Base-by-base conservation (phyloP, 2,797 vertebrate genomes). In the Naso thynnoides region DNA sequence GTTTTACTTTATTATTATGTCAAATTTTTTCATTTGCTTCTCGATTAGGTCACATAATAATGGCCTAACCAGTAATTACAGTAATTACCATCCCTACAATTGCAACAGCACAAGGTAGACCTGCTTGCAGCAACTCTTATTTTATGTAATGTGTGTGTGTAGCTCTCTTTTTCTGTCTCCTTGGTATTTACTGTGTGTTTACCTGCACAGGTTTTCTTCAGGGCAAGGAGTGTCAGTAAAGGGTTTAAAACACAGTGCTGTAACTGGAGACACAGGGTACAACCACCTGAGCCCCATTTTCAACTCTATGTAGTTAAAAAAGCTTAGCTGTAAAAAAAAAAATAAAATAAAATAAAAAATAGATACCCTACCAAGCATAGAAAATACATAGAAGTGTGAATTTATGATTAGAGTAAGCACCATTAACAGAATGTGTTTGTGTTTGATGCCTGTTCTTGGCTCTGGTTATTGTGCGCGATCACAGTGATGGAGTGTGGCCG, bases 31-130 rank as follows among this genome's bases (percentile, higher is more conserved):
- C 31, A 85, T 78, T 82, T 79, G 23, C 76, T 42, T 54, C 62
- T 63, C 55, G 63, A 79, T 86, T 71, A 83, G 77, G 76, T 78
- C 68, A 61, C 55, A 79, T 60, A 52, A 83, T 85, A 85, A 84
- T 67, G 59, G 64, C 59, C 65, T 66, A 75, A 77, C 60, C 62
- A 63, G 76, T 79, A 81, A 89, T 83, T 86, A 79, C 77, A 41
- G 67, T 82, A 80, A 90, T 89, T 65, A 83, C 45, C 38, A 57
- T 81, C 85, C 78, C 45, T 62, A 49, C 82, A 78, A 83, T 81
- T 88, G 60, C 45, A 63, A 60, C 60, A 57, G 41, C 24, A 44
- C 70, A 76, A 63, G 11, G 13, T 29, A 47, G 62, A 84, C 59
- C 56, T 72, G 67, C 59, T 80, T 76, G 50, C 63, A 72, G 67